Evolutionary conservation across 2,888 invertebrate genomes (phyloP), one percentile per base, ranked within the genome.

Genomic region (Epistrophe grossulariae): DNA sequence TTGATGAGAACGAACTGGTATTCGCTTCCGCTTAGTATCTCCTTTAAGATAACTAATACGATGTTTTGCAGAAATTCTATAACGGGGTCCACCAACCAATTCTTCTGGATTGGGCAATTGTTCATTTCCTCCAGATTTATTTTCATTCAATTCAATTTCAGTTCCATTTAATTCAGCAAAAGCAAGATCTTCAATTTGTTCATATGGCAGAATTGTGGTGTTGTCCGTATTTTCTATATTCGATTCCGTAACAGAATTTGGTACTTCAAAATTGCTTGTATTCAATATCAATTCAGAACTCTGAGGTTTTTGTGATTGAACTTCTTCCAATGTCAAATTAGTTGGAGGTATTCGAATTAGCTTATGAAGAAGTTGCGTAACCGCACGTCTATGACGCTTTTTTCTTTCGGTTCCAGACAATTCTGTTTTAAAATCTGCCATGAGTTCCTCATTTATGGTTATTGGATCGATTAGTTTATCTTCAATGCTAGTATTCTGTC

Each of bases 101-200:
- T 91, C 92, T 85, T 92, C 92, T 3, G 92, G 92, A 64, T 84
- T 91, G 6, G 93, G 93, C 74, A 92, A 88, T 0, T 90, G 89
- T 70, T 92, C 92, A 17, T 72, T 76, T 7, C 35, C 43, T 6
- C 24, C 35, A 0, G 74, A 43, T 7, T 17, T 43, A 24, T 73
- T 88, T 15, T 62, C 79, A 17, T 68, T 89, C 0, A 89, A 66
- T 0, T 88, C 74, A 1, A 90, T 9, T 17, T 90, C 90, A 0
- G 92, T 92, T 79, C 91, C 92, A 88, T 93, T 93, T 10, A 93
- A 87, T 10, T 91, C 91, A 6, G 91, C 90, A 79, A 93, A 91
- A 4, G 93, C 92, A 1, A 92, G 85, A 89, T 92, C 89, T 83
- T 93, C 93, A 1, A 92, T 84, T 76, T 90, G 88, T 45, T 90